phyloP scores from a whole-genome alignment of 2,113 vertebrate species.

The Rhinolophus ferrumequinum region DNA sequence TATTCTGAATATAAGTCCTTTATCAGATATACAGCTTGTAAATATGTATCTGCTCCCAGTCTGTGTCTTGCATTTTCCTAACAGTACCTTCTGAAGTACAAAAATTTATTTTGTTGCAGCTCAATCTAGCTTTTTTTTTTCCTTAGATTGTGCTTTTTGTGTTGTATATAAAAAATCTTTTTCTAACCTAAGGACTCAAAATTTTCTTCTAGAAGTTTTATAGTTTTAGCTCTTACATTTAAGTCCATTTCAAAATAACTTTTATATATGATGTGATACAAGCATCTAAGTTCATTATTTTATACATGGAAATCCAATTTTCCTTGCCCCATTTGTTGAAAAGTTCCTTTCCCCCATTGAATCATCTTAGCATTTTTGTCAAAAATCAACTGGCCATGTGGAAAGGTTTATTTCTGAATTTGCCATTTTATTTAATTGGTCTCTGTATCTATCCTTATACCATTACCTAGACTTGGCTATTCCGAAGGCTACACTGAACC shows the following conservation, averaged over 20 bases:
- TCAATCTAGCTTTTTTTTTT: neutral
- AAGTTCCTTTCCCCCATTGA: neutral
- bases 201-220: neutral
- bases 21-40: neutral
- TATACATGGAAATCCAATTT: neutral
- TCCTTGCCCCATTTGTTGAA: neutral
- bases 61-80: neutral
- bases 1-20: neutral
- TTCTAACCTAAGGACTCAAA: neutral
- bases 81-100: neutral
- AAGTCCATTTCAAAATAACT: conserved; percentile 20
- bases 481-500: neutral
- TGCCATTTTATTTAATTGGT: neutral
- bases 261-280: neutral
- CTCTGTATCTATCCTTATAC: neutral
- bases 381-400: neutral
- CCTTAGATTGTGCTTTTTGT: neutral
- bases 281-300: neutral
- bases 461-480: neutral
- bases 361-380: neutral
- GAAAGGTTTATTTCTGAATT: conserved; percentile 15
- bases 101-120: neutral
- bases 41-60: neutral
- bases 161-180: neutral
- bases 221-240: neutral